Conservation (phyloP, 2,888 invertebrate genomes). For the Adelognathus sp. region DNA sequence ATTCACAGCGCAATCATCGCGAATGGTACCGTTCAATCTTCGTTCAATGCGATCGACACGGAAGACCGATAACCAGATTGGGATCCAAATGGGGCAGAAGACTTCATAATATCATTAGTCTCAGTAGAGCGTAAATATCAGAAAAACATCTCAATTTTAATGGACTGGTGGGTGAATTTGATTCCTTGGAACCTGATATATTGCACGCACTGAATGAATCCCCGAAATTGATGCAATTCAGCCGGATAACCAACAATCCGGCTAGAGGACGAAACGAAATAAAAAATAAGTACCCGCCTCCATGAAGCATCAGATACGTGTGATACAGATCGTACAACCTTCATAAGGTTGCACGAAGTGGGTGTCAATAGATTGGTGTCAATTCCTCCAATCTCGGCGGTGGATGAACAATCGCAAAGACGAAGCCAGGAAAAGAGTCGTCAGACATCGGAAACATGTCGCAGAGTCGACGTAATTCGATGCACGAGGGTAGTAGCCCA, state of each 20-base stretch:
- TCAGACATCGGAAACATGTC: slow-evolving; percentile 49
- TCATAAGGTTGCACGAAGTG: background rate
- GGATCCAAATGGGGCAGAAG: background rate
- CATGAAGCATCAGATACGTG: background rate
- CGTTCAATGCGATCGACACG: background rate
- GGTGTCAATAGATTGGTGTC: background rate
- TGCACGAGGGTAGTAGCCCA: slow-evolving; percentile 68
- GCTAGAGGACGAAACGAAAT: background rate
- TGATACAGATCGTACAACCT: background rate
- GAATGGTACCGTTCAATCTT: too few species aligned
- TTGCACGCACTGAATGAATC: background rate
- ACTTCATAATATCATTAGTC: background rate
- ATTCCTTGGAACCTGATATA: background rate
- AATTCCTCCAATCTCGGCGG: background rate
- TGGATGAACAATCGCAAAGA: background rate
- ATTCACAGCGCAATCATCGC: too few species aligned
- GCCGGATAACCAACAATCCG: background rate
- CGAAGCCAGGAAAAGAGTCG: background rate
- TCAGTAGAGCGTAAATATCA: background rate
- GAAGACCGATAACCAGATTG: background rate
- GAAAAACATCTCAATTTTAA: background rate
- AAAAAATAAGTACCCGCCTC: background rate
- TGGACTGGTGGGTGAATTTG: background rate
- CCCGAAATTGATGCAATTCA: background rate
- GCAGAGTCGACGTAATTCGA: slow-evolving; percentile 70